Conservation (phyloP, 1,140 invertebrate species). For the Stegodyphus mimosarum region DNA sequence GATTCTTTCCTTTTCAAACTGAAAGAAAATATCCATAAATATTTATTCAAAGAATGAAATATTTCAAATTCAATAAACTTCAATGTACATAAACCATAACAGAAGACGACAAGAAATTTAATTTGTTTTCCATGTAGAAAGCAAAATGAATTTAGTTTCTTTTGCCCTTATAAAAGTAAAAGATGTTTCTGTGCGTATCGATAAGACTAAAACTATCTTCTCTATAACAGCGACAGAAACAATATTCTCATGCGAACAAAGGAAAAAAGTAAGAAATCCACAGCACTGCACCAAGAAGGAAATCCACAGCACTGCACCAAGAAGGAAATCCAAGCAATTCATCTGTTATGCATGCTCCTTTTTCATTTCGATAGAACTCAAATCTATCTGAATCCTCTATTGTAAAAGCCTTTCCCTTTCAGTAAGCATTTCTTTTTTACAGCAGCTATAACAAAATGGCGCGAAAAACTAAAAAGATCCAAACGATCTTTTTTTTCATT, state of each 20-base stretch:
- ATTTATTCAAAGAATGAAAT: too few relatives aligned
- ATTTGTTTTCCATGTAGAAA: too few relatives aligned
- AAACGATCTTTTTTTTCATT: neutral
- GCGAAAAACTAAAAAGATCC: constrained; percentile 1
- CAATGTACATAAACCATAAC: too few relatives aligned
- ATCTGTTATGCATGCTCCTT: constrained; percentile 7
- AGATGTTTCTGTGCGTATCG: too few relatives aligned
- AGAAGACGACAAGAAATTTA: too few relatives aligned
- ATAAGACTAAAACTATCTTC: too few relatives aligned
- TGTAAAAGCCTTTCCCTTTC: constrained; percentile 1
- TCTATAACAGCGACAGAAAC: neutral
- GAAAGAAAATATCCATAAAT: too few relatives aligned
- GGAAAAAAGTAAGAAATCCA: neutral
- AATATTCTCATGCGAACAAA: neutral
- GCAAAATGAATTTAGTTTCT: too few relatives aligned
- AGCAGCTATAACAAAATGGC: constrained; percentile 16
- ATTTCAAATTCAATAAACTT: too few relatives aligned
- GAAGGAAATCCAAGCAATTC: constrained; percentile 8
- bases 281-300: neutral
- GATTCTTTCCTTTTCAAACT: too few relatives aligned
- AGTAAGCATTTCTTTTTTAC: constrained; percentile 4
- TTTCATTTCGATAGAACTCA: neutral
- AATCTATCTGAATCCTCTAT: constrained; percentile 14
- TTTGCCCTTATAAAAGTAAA: too few relatives aligned
- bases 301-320: neutral